Evolutionary conservation across 2,797 vertebrate species (phyloP).

Genomic region (Pangasius mekongensis): DNA sequence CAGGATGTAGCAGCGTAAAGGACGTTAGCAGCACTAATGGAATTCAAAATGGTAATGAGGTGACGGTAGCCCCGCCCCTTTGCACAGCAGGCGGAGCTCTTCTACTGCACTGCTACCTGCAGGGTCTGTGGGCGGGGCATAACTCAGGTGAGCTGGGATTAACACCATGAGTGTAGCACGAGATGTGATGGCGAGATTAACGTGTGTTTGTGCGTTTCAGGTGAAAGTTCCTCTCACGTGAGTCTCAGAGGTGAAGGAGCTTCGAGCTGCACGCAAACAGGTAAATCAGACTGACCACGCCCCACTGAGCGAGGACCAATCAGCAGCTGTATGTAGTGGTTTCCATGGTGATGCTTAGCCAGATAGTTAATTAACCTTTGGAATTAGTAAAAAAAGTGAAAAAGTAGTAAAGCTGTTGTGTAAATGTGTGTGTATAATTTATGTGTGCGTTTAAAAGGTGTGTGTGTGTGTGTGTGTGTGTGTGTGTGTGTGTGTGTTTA

Average conservation of each 20-base stretch:
- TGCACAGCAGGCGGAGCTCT: slow-evolving; percentile 68
- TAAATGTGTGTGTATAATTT: not conserved
- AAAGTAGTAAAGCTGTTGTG: not conserved
- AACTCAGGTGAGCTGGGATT: slow-evolving; percentile 68
- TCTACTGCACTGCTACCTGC: slow-evolving; percentile 79
- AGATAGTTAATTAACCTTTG: not conserved
- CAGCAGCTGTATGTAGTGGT: not conserved
- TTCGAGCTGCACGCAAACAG: slow-evolving; percentile 39
- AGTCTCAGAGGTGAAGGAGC: slow-evolving; percentile 6
- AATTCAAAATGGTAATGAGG: not conserved
- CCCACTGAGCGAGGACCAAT: not conserved
- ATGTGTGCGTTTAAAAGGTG: not conserved
- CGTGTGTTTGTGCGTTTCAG: slow-evolving; percentile 11
- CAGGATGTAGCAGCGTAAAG: slow-evolving; percentile 16
- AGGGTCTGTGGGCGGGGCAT: slow-evolving; percentile 72
- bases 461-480: not conserved
- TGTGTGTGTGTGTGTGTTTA: slow-evolving; percentile 36
- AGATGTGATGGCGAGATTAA: not conserved
- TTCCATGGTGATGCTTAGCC: not conserved
- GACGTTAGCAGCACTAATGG: slow-evolving; percentile 18
- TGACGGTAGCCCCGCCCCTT: slow-evolving; percentile 30
- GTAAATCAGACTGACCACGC: slow-evolving; percentile 22
- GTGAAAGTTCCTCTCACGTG: slow-evolving; percentile 24
- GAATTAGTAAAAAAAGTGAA: not conserved
- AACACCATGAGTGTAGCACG: not conserved